Base-by-base conservation (phyloP, 2,113 vertebrate genomes). In the Galemys pyrenaicus region DNA sequence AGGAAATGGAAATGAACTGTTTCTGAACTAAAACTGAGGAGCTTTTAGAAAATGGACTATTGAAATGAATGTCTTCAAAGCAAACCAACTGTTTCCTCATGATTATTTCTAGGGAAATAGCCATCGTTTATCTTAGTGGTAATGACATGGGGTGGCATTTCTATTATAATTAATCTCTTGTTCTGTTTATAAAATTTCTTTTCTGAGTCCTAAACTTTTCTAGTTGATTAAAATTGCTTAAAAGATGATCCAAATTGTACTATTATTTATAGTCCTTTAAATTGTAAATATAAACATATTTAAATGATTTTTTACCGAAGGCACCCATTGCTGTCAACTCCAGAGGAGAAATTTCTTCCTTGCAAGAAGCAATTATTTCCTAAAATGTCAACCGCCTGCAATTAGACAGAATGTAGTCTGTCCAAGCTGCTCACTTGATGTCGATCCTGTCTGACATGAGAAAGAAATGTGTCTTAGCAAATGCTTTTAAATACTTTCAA, bases 211-310 rank as follows among this genome's bases (percentile, higher is more conserved):
- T 96, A 89, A 97, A 94, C 91, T 96, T 96, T 83, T 96, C 75
- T 67, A 91, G 58, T 95, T 93, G 93, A 86, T 95, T 97, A 30
- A 97, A 97, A 94, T 96, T 96, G 93, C 39, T 92, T 32, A 87
- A 32, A 98, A 94, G 93, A 37, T 95, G 96, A 96, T 92, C 67
- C 87, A 95, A 95, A 94, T 97, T 98, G 88, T 97, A 51, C 49
- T 51, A 95, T 94, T 97, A 95, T 92, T 93, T 97, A 88, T 41
- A 75, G 58, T 98, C 97, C 92, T 97, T 91, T 74, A 96, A 67
- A 60, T 94, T 84, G 77, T 80, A 97, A 98, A 87, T 90, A 26
- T 30, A 24, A 28, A 54, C 1, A 28, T 70, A 35, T 22, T 46
- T 75, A 56, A 77, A 11, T 70, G 20, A 2, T 70, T 39, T 39